Evolutionary conservation across 2,113 vertebrate species (phyloP).

Genomic region (Terrapene triunguis): DNA sequence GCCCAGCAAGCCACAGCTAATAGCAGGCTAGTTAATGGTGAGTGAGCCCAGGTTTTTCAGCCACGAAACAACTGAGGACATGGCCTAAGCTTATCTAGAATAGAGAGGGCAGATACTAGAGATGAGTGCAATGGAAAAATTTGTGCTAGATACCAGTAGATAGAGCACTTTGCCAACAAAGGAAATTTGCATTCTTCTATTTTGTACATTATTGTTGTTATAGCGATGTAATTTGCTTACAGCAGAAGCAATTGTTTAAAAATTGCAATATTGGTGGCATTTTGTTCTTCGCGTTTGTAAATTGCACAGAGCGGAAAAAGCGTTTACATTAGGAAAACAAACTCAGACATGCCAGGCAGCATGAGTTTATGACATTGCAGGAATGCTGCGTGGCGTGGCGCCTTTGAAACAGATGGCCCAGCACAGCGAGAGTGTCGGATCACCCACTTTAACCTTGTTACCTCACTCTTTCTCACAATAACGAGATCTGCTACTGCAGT

Average conservation of each 20-base stretch:
- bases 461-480: rapidly evolving
- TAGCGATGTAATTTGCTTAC: neutral
- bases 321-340: neutral
- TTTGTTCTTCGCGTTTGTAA: neutral
- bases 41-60: neutral
- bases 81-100: neutral
- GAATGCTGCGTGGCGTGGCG: neutral
- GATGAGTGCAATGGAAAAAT: neutral
- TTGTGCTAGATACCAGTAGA: neutral
- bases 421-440: neutral
- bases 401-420: neutral
- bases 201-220: neutral
- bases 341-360: neutral
- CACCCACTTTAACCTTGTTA: neutral
- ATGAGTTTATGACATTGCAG: neutral
- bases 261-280: neutral
- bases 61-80: neutral
- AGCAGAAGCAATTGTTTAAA: neutral
- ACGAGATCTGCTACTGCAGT: neutral
- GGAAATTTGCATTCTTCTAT: neutral
- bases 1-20: neutral
- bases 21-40: neutral
- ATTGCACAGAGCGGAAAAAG: rapidly evolving
- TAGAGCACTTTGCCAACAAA: neutral
- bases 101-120: neutral